Conservation (phyloP, 2,888 invertebrate genomes). For the Sericinus montela region DNA sequence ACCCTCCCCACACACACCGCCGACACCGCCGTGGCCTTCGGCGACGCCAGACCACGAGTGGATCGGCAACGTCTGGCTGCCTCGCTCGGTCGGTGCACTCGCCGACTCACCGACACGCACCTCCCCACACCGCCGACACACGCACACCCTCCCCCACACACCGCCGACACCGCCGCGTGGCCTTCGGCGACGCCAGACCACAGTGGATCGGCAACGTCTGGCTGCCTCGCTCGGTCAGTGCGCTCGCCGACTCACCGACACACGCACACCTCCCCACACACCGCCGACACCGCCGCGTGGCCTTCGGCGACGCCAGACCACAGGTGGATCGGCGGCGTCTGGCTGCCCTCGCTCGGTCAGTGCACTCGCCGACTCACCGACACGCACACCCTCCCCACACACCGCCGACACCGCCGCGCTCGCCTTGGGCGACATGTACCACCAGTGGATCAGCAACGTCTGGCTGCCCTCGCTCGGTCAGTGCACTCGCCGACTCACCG, state of each 20-base stretch:
- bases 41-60: too few relatives aligned
- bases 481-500: too few relatives aligned
- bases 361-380: not conserved
- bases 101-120: constrained; percentile 98
- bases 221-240: constrained; percentile 86
- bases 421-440: constrained; percentile 99
- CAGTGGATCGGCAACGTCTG: constrained; percentile 99
- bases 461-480: constrained; percentile 92
- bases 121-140: constrained; percentile 91
- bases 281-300: constrained; percentile 82
- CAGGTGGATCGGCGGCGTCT: constrained; percentile 99
- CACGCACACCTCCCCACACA: not conserved
- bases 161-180: constrained; percentile 94
- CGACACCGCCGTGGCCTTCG: too few relatives aligned
- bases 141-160: constrained; percentile 56
- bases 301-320: constrained; percentile 99
- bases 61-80: too few relatives aligned
- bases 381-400: constrained; percentile 88
- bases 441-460: constrained; percentile 99
- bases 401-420: constrained; percentile 96
- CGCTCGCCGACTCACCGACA: not conserved
- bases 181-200: constrained; percentile 99
- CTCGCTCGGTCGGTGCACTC: too few relatives aligned
- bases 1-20: too few relatives aligned
- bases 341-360: constrained; percentile 89